These are phyloP conservation scores for Drosophila kikkawai DNA, from an alignment of 1,140 invertebrate species.

Conservation along the genomic window DNA sequence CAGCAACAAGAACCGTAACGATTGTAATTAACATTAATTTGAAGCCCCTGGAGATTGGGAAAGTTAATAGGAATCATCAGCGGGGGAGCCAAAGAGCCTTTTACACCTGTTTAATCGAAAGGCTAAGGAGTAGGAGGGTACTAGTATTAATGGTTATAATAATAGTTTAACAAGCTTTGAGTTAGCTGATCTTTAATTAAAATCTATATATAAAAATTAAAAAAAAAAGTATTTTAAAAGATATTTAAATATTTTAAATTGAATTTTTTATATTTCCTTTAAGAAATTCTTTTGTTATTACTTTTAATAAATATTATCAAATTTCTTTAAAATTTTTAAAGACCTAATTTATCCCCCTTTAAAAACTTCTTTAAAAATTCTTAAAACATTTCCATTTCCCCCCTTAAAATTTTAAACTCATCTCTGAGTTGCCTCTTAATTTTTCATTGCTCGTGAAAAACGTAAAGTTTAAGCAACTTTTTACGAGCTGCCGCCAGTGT, in stretches of 20 bases:
- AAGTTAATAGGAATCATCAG: slow-evolving; percentile 65
- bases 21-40: slow-evolving; percentile 77
- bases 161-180: neutral
- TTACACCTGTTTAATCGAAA: slow-evolving; percentile 34
- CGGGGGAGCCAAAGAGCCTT: slow-evolving; percentile 32
- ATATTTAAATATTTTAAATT: no score
- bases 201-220: neutral
- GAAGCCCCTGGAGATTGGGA: slow-evolving; percentile 54
- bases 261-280: no score
- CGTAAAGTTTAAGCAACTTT: slow-evolving; percentile 23
- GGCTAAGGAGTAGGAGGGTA: slow-evolving; percentile 16
- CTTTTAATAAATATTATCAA: no score
- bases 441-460: slow-evolving; percentile 6
- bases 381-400: neutral
- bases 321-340: no score
- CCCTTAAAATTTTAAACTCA: no score
- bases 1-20: slow-evolving; percentile 28
- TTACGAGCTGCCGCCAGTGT: slow-evolving; percentile 13
- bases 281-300: no score
- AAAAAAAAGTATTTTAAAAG: neutral
- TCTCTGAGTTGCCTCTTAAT: neutral
- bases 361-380: neutral
- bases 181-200: neutral
- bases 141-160: slow-evolving; percentile 44
- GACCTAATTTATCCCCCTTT: neutral